phyloP scores from a whole-genome alignment of 2,888 invertebrate species.

The Lepeophtheirus nordmannii region DNA sequence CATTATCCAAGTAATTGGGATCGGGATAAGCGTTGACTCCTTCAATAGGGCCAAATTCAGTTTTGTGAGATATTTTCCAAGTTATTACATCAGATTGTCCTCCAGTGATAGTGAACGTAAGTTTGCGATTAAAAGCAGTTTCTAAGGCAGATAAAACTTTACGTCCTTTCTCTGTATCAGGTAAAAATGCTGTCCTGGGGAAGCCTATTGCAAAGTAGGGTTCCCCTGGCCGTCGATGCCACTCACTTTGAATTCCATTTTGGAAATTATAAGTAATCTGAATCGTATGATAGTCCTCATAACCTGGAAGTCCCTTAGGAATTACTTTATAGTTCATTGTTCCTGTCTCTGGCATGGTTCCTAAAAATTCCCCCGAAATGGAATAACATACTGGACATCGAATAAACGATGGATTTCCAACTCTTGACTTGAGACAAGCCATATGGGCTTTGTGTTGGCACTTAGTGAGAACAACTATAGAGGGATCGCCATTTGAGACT shows the following conservation, averaged over 20 bases:
- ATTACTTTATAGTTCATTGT: constrained; percentile 65
- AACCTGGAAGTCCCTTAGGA: constrained; percentile 49
- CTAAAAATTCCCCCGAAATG: constrained; percentile 60
- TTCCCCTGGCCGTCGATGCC: constrained; percentile 63
- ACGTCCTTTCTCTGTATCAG: constrained; percentile 63
- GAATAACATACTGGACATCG: constrained; percentile 74
- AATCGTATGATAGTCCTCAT: constrained; percentile 52
- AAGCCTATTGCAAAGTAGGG: constrained; percentile 79
- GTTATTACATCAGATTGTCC: constrained; percentile 77
- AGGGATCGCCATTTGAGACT: background rate
- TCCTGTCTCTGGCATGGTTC: constrained; percentile 59
- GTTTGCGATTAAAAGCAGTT: constrained; percentile 63
- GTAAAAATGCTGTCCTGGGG: constrained; percentile 63
- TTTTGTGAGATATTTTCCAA: constrained; percentile 81
- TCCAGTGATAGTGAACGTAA: constrained; percentile 72
- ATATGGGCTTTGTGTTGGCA: constrained; percentile 17
- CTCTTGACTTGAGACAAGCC: background rate
- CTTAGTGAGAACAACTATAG: constrained; percentile 9
- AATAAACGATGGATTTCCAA: constrained; percentile 44
- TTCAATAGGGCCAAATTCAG: constrained; percentile 46
- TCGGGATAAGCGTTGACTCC: constrained; percentile 52
- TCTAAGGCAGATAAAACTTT: constrained; percentile 58
- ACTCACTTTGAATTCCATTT: constrained; percentile 62
- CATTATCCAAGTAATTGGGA: constrained; percentile 52
- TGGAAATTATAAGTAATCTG: constrained; percentile 72